Conservation (phyloP, 2,113 vertebrate species). For the Henicopernis longicauda region DNA sequence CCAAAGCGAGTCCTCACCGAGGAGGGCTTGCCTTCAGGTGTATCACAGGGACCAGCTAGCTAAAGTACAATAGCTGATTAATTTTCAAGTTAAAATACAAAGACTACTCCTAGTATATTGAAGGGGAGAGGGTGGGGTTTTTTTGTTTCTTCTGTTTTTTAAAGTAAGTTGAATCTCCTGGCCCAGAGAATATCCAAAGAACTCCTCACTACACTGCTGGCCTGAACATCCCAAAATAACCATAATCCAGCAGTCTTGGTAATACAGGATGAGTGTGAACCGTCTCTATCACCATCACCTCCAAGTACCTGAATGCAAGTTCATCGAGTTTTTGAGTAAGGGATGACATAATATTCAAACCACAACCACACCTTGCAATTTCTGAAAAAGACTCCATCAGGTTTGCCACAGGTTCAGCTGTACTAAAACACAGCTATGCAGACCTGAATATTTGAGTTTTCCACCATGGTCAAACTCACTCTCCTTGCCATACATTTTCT, state of each 20-base stretch:
- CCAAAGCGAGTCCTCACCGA: neutral
- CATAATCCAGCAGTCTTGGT: neutral
- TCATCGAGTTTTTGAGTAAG: neutral
- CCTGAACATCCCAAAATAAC: neutral
- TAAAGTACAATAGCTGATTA: neutral
- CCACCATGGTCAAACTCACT: neutral
- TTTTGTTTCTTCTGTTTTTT: neutral
- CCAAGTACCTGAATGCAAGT: neutral
- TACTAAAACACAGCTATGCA: neutral
- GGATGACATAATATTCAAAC: neutral
- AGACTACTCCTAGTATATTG: neutral
- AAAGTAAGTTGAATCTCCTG: neutral
- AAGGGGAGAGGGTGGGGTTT: rapidly evolving
- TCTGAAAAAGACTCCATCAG: neutral
- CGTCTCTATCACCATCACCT: neutral
- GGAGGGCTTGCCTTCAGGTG: neutral
- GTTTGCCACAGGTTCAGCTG: neutral
- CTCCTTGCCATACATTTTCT: neutral
- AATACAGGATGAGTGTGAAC: neutral
- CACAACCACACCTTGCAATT: conserved; percentile 20
- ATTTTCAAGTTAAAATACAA: neutral
- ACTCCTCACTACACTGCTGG: neutral
- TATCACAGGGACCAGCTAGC: neutral
- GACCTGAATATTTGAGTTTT: neutral
- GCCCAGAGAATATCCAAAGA: neutral